A percentile compares a stretch with the other conserved stretches of the same genome.
These are phyloP conservation scores for Oceanodroma leucorhoa DNA, from an alignment of 2,797 vertebrate species.

Conservation along the genomic window DNA sequence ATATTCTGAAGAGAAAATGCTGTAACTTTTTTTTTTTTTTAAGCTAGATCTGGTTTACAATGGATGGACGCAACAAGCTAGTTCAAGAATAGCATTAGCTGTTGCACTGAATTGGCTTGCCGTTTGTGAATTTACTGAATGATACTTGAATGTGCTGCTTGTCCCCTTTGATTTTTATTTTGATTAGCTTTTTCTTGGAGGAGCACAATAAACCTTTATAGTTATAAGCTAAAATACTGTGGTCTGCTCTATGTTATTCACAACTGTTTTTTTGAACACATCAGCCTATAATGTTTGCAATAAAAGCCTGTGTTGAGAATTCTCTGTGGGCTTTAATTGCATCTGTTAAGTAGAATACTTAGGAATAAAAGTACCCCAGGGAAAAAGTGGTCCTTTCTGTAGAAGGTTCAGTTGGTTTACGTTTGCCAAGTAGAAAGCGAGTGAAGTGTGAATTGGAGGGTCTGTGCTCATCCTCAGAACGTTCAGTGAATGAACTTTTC, in stretches of 20 bases:
- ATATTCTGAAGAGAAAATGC: not conserved
- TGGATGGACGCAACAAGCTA: not conserved
- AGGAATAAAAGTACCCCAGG: not conserved
- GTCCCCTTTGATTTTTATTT: conserved; percentile 23
- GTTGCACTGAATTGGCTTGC: not conserved
- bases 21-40: not conserved
- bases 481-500: not conserved
- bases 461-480: not conserved
- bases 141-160: conserved; percentile 24
- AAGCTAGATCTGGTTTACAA: not conserved
- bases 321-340: not conserved
- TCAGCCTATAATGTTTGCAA: not conserved
- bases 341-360: conserved; percentile 9
- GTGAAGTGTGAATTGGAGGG: not conserved
- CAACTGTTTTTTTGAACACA: not conserved
- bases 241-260: conserved; percentile 5
- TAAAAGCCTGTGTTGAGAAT: not conserved
- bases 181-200: conserved; percentile 13
- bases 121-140: conserved; percentile 16
- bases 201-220: conserved; percentile 26
- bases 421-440: not conserved
- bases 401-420: not conserved
- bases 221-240: conserved; percentile 13
- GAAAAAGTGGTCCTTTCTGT: conserved; percentile 25
- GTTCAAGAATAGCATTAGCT: not conserved